phyloP scores from a whole-genome alignment of 2,113 vertebrate species.

The Etheostoma cragini region DNA sequence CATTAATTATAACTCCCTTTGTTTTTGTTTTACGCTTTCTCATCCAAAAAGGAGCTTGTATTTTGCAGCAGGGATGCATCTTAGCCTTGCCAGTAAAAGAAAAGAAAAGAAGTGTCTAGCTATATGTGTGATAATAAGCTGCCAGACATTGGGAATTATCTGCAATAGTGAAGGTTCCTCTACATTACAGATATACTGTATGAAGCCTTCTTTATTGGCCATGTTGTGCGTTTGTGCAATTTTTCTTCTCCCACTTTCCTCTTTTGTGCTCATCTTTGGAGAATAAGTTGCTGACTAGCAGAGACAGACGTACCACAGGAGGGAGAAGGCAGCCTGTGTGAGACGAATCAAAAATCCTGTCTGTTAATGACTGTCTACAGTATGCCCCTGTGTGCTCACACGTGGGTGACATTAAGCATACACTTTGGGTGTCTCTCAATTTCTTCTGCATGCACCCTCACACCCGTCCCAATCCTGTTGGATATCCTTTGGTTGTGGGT shows the following conservation, averaged over 20 bases:
- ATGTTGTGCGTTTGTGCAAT: background rate
- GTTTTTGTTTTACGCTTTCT: background rate
- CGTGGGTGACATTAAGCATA: conserved; percentile 36
- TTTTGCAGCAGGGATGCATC: background rate
- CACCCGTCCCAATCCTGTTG: conserved; percentile 10
- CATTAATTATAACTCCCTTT: conserved; percentile 14
- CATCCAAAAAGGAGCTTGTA: conserved; percentile 4
- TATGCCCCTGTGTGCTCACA: conserved; percentile 21
- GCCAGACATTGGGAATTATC: conserved; percentile 20
- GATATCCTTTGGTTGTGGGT: conserved; percentile 31
- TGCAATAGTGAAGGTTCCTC: conserved; percentile 2
- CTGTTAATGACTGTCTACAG: conserved; percentile 43
- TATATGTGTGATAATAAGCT: conserved; percentile 15
- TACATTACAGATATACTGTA: conserved; percentile 5
- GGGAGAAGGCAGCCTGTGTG: conserved; percentile 14
- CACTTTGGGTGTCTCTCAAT: conserved; percentile 15
- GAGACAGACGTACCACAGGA: conserved; percentile 43
- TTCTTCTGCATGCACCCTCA: background rate
- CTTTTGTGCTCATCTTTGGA: conserved; percentile 57
- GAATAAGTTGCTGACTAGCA: conserved; percentile 67
- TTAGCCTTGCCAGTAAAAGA: background rate
- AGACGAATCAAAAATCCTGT: conserved; percentile 47
- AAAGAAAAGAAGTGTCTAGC: conserved; percentile 19
- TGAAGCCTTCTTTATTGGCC: conserved; percentile 16
- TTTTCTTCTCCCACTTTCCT: background rate